A percentile compares a stretch with the other conserved stretches of the same genome.
phyloP scores from a whole-genome alignment of 2,888 invertebrate genomes.

The Andrena fulva region DNA sequence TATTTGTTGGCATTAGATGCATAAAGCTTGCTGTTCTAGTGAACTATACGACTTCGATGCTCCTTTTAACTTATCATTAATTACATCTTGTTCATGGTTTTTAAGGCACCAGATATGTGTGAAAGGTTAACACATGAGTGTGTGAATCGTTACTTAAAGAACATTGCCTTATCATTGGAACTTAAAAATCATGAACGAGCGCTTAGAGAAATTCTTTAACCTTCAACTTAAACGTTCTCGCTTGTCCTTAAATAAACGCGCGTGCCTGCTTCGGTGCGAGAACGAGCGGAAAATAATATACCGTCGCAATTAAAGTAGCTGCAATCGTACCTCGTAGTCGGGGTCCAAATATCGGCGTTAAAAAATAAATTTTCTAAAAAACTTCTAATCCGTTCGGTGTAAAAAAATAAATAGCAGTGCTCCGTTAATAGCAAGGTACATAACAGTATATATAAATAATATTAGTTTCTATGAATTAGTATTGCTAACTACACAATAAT shows the following conservation, averaged over 20 bases:
- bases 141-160: conserved; percentile 42
- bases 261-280: conserved; percentile 25
- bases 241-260: conserved; percentile 31
- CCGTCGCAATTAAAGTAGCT: conserved; percentile 24
- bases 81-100: conserved; percentile 73
- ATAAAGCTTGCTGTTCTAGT: conserved; percentile 54
- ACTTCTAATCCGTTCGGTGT: conserved; percentile 25
- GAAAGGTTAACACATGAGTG: conserved; percentile 44
- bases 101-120: conserved; percentile 72
- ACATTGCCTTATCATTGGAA: conserved; percentile 53
- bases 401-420: conserved; percentile 58
- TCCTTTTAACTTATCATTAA: conserved; percentile 54
- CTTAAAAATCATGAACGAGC: conserved; percentile 73
- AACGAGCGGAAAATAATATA: conserved; percentile 38
- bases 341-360: conserved; percentile 13
- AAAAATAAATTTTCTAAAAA: conserved; percentile 34
- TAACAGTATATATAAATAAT: conserved; percentile 47
- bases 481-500: conserved; percentile 28
- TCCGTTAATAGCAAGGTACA: conserved; percentile 47
- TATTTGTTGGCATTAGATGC: conserved; percentile 42
- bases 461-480: conserved; percentile 22
- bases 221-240: conserved; percentile 25
- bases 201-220: conserved; percentile 46
- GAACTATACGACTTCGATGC: conserved; percentile 66
- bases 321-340: conserved; percentile 14